Evolutionary conservation across 2,797 vertebrate species (phyloP).

Genomic region (Vultur gryphus): DNA sequence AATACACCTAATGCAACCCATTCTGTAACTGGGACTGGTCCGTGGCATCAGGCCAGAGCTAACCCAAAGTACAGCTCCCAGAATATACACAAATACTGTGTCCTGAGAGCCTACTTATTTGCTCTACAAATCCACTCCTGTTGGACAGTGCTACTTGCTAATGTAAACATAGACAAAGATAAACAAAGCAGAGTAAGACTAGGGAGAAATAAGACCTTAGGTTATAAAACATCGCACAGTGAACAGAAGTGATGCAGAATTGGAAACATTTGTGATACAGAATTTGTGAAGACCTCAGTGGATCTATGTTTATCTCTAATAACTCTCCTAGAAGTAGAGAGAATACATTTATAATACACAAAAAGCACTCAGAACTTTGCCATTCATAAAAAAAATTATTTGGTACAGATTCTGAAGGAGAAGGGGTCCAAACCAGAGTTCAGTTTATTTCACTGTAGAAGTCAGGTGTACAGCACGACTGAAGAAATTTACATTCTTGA

Average conservation of each 20-base stretch:
- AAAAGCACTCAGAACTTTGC: neutral
- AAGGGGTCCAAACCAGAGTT: neutral
- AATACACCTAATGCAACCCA: neutral
- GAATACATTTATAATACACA: neutral
- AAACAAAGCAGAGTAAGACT: neutral
- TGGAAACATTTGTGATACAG: neutral
- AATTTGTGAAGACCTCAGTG: neutral
- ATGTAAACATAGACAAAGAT: neutral
- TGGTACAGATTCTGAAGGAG: neutral
- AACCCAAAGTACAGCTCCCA: neutral
- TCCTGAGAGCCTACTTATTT: neutral
- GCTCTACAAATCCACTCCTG: neutral
- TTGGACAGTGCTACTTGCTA: neutral
- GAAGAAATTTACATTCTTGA: neutral
- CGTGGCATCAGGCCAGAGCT: accelerated
- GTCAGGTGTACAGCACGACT: neutral
- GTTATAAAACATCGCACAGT: neutral
- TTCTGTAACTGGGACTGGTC: neutral
- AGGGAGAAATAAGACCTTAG: neutral
- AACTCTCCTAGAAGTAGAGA: neutral
- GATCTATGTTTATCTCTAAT: neutral
- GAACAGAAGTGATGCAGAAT: neutral
- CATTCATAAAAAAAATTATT: neutral
- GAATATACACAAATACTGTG: neutral
- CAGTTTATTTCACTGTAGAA: neutral